Evolutionary conservation across 2,888 invertebrate genomes (phyloP).

Genomic region (Drosophila mercatorum): DNA sequence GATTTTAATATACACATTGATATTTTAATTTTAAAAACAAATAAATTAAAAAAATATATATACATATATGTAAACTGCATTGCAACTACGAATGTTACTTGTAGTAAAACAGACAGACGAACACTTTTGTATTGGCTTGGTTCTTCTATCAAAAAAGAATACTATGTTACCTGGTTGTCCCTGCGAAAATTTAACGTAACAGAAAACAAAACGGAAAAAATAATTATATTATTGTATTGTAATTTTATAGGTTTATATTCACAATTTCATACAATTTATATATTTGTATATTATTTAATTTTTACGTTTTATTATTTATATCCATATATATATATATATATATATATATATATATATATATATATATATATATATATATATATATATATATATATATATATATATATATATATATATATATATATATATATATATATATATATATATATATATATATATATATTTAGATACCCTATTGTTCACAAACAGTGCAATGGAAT

Average conservation of each 20-base stretch:
- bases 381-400: not conserved
- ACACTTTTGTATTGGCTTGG: conserved; percentile 28
- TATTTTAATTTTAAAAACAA: conserved; percentile 25
- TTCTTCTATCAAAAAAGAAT: conserved; percentile 40
- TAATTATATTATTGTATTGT: not conserved
- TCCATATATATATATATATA: not conserved
- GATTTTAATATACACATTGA: conserved; percentile 55
- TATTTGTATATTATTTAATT: conserved; percentile 6
- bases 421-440: too few relatives aligned
- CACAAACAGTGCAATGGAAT: conserved; percentile 44
- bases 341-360: too few relatives aligned
- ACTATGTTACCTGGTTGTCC: conserved; percentile 57
- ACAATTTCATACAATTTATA: conserved; percentile 13
- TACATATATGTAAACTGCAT: conserved; percentile 19
- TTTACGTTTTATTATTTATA: not conserved
- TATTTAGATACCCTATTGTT: conserved; percentile 28
- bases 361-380: too few relatives aligned
- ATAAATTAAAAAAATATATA: not conserved
- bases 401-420: too few relatives aligned
- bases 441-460: conserved; percentile 2
- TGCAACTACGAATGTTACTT: conserved; percentile 39
- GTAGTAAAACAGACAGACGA: conserved; percentile 33
- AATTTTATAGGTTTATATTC: conserved; percentile 12
- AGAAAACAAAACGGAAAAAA: conserved; percentile 4
- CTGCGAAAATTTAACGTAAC: conserved; percentile 47